Evolutionary conservation across 1,140 invertebrate genomes (phyloP).

Genomic region (Danaus melanippus): DNA sequence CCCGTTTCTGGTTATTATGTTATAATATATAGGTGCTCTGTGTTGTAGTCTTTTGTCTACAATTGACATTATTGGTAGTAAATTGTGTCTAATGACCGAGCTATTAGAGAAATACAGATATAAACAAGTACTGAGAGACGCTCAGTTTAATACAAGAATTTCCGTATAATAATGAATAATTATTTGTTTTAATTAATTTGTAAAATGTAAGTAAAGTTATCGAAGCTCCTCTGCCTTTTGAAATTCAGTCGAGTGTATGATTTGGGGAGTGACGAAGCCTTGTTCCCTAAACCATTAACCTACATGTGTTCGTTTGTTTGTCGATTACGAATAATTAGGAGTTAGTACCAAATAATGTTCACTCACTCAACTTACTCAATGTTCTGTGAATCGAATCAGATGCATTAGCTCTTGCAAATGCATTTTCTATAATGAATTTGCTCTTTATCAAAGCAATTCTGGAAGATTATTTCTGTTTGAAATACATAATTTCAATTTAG

Average conservation of each 20-base stretch:
- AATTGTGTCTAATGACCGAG: slow-evolving; percentile 7
- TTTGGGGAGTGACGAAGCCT: slow-evolving; percentile 40
- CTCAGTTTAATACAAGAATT: slow-evolving; percentile 30
- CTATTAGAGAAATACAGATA: slow-evolving; percentile 6
- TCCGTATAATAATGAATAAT: slow-evolving; percentile 39
- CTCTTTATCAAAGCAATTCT: slow-evolving; percentile 6
- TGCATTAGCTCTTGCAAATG: slow-evolving; percentile 16
- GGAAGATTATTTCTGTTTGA: not conserved
- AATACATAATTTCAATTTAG: too few relatives aligned
- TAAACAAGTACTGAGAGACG: slow-evolving; percentile 20
- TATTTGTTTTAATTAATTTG: slow-evolving; percentile 55
- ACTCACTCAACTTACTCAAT: slow-evolving; percentile 7
- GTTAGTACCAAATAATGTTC: slow-evolving; percentile 11
- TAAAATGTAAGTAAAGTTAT: slow-evolving; percentile 31
- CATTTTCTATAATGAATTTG: slow-evolving; percentile 12
- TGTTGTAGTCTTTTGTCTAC: slow-evolving; percentile 1
- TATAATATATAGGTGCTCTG: slow-evolving; percentile 17
- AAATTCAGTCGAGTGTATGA: slow-evolving; percentile 49
- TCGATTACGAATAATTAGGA: slow-evolving; percentile 20
- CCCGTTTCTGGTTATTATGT: slow-evolving; percentile 36
- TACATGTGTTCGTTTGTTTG: slow-evolving; percentile 33
- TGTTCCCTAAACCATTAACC: slow-evolving; percentile 26
- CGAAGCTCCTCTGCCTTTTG: slow-evolving; percentile 37
- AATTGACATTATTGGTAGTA: not conserved
- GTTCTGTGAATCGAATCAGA: slow-evolving; percentile 10